phyloP scores from a whole-genome alignment of 2,888 invertebrate species.

The Quadroppia sp. region DNA sequence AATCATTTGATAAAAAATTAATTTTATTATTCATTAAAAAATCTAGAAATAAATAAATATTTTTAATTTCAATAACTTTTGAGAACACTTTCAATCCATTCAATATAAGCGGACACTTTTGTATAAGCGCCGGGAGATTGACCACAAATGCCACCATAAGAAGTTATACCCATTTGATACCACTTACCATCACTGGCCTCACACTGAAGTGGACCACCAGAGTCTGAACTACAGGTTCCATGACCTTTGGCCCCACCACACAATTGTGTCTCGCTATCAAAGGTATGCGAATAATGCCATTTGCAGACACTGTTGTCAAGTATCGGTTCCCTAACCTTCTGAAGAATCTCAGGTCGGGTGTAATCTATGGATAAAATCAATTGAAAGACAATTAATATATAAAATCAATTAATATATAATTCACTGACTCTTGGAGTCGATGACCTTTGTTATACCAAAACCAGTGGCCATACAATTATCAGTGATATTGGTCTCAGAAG shows the following conservation, averaged over 20 bases:
- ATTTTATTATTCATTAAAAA: no score
- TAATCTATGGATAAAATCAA: background rate
- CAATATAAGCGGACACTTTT: background rate
- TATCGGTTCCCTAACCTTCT: background rate
- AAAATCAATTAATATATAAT: background rate
- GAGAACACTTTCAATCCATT: constrained; percentile 29
- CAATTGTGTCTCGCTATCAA: background rate
- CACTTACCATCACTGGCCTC: constrained; percentile 38
- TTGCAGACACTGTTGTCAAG: background rate
- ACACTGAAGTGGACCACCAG: constrained; percentile 36
- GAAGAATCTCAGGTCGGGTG: background rate
- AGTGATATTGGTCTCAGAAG: background rate
- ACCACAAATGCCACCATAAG: constrained; percentile 24
- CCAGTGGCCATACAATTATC: constrained; percentile 34
- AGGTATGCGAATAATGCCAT: background rate
- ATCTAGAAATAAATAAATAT: no score
- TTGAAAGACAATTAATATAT: background rate
- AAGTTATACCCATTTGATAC: constrained; percentile 30
- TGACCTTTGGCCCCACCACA: background rate
- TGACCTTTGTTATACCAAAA: constrained; percentile 22
- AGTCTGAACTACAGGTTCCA: constrained; percentile 48
- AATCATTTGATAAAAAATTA: no score
- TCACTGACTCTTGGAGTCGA: background rate
- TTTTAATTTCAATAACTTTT: no score
- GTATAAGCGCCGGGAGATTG: constrained; percentile 11